Percentiles rank a stretch among this genome's conserved stretches.
Evolutionary conservation across 1,140 invertebrate species (phyloP).

Genomic region (Hyles euphorbiae): DNA sequence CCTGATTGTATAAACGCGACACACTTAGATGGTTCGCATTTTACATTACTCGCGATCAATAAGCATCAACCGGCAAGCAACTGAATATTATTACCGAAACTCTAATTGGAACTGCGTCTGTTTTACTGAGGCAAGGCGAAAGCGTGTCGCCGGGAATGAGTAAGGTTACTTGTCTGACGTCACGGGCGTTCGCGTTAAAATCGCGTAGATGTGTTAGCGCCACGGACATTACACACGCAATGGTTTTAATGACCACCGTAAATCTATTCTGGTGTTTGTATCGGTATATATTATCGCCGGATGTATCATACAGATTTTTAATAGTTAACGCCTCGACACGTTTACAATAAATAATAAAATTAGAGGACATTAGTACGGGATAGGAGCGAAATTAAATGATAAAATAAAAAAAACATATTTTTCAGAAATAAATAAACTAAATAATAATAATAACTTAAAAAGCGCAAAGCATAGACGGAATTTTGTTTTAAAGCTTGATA

Average conservation of each 20-base stretch:
- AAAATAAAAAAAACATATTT: constrained; percentile 32
- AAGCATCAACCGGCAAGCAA: no score
- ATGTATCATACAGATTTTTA: constrained; percentile 8
- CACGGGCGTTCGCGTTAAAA: no score
- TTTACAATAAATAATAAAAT: constrained; percentile 36
- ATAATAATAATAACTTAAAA: constrained; percentile 56
- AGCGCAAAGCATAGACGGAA: constrained; percentile 65
- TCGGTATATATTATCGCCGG: no score
- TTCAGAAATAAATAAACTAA: constrained; percentile 41
- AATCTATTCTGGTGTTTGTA: constrained; percentile 33
- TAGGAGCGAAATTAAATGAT: constrained; percentile 45
- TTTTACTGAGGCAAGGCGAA: no score
- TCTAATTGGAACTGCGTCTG: no score
- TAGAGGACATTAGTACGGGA: constrained; percentile 47
- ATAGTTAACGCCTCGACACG: constrained; percentile 24
- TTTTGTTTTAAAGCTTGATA: constrained; percentile 56
- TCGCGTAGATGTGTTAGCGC: no score
- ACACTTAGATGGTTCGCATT: no score
- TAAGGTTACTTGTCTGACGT: no score
- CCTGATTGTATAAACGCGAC: no score
- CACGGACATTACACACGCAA: constrained; percentile 9
- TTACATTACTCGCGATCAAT: no score
- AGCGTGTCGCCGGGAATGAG: no score
- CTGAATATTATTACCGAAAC: no score
- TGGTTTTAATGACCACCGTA: constrained; percentile 30